Conservation (phyloP, 1,140 invertebrate species). For the Neoseiulus cucumeris region DNA sequence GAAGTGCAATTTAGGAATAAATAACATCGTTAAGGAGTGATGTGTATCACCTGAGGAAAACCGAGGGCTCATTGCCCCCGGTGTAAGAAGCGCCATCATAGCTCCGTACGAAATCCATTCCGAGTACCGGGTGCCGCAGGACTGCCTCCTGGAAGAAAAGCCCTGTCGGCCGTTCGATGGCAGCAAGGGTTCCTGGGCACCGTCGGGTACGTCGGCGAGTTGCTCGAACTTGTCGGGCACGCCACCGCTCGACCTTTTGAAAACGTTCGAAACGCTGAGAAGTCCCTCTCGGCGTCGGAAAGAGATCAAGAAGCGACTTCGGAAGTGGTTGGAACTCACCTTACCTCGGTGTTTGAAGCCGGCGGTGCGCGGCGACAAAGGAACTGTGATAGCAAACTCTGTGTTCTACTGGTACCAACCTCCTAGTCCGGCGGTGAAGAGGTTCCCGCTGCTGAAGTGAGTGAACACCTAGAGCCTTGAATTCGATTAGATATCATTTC, state of each 20-base stretch:
- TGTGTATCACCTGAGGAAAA: no score
- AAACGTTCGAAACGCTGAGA: neutral
- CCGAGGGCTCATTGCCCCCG: no score
- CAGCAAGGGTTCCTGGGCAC: no score
- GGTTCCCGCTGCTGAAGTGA: neutral
- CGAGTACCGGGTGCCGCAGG: conserved; percentile 1
- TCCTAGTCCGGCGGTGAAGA: neutral
- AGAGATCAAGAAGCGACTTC: neutral
- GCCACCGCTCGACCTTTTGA: neutral
- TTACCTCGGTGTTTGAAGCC: neutral
- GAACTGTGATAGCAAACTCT: neutral
- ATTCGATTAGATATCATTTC: no score
- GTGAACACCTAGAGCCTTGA: neutral
- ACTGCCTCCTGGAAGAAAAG: neutral
- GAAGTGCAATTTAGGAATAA: no score
- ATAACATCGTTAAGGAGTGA: no score
- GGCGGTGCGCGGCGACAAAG: neutral
- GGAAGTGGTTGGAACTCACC: neutral
- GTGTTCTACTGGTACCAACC: conserved; percentile 9
- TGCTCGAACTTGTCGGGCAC: neutral
- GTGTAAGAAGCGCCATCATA: neutral
- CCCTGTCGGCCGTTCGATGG: no score
- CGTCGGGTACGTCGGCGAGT: no score
- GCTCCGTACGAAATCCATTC: neutral
- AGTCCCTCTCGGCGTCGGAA: neutral